Evolutionary conservation across 1,140 invertebrate genomes (phyloP).

Genomic region (Drosophila setifemur): DNA sequence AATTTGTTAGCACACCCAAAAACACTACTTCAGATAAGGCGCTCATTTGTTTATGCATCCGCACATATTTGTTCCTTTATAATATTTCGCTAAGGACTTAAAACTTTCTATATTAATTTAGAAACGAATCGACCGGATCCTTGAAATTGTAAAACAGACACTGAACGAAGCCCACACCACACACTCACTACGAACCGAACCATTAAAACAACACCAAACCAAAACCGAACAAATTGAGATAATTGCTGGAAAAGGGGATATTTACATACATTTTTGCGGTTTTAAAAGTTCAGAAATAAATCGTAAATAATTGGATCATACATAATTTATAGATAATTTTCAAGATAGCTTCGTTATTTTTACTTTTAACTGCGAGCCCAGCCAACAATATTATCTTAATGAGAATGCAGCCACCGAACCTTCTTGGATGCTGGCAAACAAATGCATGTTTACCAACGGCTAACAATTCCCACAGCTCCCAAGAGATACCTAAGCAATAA

Average conservation of each 20-base stretch:
- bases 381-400: constrained; percentile 9
- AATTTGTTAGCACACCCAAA: too few relatives aligned
- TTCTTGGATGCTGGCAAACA: not conserved
- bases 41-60: too few relatives aligned
- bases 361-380: not conserved
- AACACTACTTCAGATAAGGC: too few relatives aligned
- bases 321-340: too few relatives aligned
- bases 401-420: not conserved
- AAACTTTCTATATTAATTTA: too few relatives aligned
- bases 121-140: not conserved
- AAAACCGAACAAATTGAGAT: not conserved
- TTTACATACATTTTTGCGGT: too few relatives aligned
- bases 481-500: not conserved
- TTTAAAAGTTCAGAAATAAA: too few relatives aligned
- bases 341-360: too few relatives aligned
- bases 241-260: too few relatives aligned
- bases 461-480: constrained; percentile 16
- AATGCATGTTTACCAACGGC: constrained; percentile 1
- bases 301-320: too few relatives aligned
- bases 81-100: too few relatives aligned
- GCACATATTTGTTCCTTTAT: too few relatives aligned
- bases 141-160: not conserved
- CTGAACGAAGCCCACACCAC: not conserved
- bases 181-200: not conserved
- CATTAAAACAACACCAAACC: not conserved